Evolutionary conservation across 2,113 vertebrate species (phyloP).

Genomic region (Galemys pyrenaicus): DNA sequence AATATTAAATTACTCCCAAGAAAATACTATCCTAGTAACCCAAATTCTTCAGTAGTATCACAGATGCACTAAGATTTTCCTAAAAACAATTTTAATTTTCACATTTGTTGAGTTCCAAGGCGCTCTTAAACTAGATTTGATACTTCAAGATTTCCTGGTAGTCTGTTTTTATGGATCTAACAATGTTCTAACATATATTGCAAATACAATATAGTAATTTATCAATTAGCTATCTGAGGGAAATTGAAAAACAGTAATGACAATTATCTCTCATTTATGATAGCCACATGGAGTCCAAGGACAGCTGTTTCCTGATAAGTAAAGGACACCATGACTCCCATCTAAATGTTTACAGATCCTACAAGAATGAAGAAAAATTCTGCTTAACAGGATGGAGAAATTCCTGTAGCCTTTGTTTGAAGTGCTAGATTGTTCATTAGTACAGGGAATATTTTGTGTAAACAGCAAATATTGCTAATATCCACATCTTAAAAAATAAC

Average conservation of each 20-base stretch:
- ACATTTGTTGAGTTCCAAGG: background rate
- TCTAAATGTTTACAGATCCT: too few species aligned
- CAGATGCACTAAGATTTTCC: background rate
- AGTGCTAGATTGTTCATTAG: too few species aligned
- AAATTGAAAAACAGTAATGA: constrained; percentile 16
- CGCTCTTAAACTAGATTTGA: background rate
- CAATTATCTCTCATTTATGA: background rate
- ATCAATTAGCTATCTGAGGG: background rate
- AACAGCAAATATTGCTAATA: too few species aligned
- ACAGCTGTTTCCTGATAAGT: background rate
- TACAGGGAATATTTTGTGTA: too few species aligned
- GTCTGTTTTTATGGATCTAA: background rate
- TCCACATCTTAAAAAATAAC: too few species aligned
- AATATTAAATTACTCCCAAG: background rate
- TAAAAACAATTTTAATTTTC: background rate
- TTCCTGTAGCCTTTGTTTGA: too few species aligned
- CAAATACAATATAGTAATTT: background rate
- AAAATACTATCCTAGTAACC: background rate
- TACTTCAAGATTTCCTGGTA: background rate
- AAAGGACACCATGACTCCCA: background rate
- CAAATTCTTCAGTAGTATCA: background rate
- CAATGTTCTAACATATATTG: background rate
- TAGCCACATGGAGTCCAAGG: background rate
- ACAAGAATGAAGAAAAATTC: too few species aligned
- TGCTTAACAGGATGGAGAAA: too few species aligned